Conservation (phyloP, 2,797 vertebrate species). For the Centropyge bicolor region DNA sequence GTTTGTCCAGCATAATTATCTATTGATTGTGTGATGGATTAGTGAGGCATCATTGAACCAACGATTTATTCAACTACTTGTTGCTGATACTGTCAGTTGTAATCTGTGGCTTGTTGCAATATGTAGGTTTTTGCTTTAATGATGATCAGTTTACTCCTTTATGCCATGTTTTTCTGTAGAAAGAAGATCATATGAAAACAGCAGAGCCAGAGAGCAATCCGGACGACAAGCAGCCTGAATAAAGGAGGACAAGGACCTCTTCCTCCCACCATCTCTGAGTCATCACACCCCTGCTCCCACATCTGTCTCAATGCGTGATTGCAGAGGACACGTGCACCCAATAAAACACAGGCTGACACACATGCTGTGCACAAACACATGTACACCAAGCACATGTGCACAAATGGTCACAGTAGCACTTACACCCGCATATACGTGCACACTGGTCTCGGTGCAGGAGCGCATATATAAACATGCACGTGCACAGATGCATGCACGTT, state of each 20-base stretch:
- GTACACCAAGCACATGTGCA: neutral
- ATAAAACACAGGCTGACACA: constrained; percentile 39
- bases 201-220: constrained; percentile 5
- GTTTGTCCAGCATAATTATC: constrained; percentile 34
- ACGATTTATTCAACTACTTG: constrained; percentile 10
- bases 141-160: neutral
- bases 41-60: constrained; percentile 13
- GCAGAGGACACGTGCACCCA: constrained; percentile 39
- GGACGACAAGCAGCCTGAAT: constrained; percentile 45
- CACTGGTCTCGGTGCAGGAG: neutral
- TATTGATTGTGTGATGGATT: constrained; percentile 41
- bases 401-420: neutral
- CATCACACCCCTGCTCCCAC: constrained; percentile 68
- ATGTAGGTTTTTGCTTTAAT: neutral
- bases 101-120: neutral
- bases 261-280: constrained; percentile 69
- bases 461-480: neutral
- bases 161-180: neutral
- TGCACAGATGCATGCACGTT: neutral
- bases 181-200: neutral
- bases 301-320: constrained; percentile 50
- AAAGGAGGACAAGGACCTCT: constrained; percentile 62
- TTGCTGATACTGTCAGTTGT: neutral
- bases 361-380: neutral
- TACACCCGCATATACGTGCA: neutral